Conservation (phyloP, 2,888 invertebrate genomes). For the Watsonalla cultraria region DNA sequence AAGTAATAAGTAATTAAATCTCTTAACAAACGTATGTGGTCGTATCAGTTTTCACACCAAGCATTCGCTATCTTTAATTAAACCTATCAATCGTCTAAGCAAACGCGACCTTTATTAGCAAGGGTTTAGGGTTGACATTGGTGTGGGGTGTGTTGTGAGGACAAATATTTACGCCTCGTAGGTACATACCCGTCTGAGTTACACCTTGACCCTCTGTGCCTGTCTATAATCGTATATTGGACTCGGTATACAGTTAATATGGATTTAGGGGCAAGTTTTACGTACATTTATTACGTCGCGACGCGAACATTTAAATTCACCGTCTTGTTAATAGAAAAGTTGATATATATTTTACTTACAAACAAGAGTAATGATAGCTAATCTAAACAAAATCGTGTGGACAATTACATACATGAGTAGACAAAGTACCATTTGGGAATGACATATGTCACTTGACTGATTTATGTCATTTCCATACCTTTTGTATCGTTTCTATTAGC, state of each 20-base stretch:
- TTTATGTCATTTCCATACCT: too few species aligned
- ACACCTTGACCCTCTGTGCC: slow-evolving; percentile 8
- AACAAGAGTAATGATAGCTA: slow-evolving; percentile 9
- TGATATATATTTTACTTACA: background rate
- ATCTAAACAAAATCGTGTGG: too few species aligned
- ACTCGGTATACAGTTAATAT: background rate
- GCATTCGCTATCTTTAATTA: background rate
- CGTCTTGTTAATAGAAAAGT: slow-evolving; percentile 9
- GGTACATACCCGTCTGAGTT: slow-evolving; percentile 19
- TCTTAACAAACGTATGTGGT: too few species aligned
- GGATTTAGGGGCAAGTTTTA: background rate
- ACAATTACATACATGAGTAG: too few species aligned
- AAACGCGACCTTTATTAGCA: slow-evolving; percentile 22
- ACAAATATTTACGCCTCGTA: slow-evolving; percentile 38
- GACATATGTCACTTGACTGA: too few species aligned
- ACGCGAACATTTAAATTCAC: background rate
- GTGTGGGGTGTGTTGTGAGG: slow-evolving; percentile 12
- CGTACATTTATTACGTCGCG: background rate
- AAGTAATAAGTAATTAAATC: too few species aligned
- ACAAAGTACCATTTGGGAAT: too few species aligned
- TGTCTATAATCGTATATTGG: background rate
- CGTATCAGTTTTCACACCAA: background rate
- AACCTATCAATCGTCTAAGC: slow-evolving; percentile 6
- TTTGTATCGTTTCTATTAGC: too few species aligned
- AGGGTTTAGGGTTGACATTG: slow-evolving; percentile 22